Conservation (phyloP, 2,113 vertebrate species). For the Rhabdomys dilectus region DNA sequence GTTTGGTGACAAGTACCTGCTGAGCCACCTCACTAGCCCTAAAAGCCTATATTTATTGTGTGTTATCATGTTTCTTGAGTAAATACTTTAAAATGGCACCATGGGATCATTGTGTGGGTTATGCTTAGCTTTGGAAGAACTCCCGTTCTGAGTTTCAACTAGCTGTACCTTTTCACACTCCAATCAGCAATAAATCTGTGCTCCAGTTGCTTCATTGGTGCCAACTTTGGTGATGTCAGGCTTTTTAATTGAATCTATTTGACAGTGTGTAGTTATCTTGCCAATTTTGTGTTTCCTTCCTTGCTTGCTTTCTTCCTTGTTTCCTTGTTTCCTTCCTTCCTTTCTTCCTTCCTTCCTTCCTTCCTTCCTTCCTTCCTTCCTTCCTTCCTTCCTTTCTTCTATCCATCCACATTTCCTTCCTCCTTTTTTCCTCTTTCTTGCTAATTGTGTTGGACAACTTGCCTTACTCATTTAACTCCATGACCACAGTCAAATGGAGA, state of each 20-base stretch:
- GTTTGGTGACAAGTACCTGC: neutral
- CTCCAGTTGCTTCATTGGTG: neutral
- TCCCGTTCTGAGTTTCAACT: neutral
- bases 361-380: neutral
- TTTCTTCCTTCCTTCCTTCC: neutral
- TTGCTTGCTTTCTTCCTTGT: neutral
- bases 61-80: conserved; percentile 23
- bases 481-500: neutral
- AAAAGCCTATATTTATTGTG: neutral
- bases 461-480: neutral
- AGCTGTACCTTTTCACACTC: neutral
- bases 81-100: neutral
- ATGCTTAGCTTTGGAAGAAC: neutral
- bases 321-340: neutral
- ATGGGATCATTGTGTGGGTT: neutral
- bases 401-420: too few species aligned
- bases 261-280: neutral
- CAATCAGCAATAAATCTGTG: neutral
- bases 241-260: conserved; percentile 9
- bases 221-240: neutral
- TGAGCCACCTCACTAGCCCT: neutral
- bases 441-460: neutral
- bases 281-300: neutral
- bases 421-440: neutral
- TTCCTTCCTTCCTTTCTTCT: neutral